Conservation (phyloP, 2,113 vertebrate species). For the Sylvia atricapilla region DNA sequence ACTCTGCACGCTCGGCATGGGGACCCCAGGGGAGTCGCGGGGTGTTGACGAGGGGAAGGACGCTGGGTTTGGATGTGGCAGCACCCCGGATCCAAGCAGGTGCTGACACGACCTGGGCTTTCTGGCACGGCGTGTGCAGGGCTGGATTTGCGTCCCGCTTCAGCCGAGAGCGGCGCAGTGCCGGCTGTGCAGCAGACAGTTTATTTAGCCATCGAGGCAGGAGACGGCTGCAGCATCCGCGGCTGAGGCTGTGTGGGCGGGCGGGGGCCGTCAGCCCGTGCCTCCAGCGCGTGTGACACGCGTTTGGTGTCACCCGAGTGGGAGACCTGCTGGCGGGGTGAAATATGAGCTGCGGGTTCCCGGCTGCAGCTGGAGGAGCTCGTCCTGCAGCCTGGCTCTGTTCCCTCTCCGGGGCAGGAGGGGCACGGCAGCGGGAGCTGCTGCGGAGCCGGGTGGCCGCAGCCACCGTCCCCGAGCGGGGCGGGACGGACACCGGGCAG, state of each 20-base stretch:
- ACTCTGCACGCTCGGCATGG: fast-evolving
- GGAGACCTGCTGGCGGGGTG: neutral
- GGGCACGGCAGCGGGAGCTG: neutral
- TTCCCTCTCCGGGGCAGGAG: neutral
- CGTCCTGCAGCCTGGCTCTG: neutral
- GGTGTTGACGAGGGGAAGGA: fast-evolving
- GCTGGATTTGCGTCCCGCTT: neutral
- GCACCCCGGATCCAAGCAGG: neutral
- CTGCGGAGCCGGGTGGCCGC: neutral
- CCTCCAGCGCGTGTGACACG: slow-evolving; percentile 39
- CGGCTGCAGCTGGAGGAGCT: slow-evolving; percentile 16
- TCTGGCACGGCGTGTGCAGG: fast-evolving
- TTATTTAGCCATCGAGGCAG: neutral
- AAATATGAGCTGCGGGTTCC: slow-evolving; percentile 41
- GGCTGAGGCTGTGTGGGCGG: neutral
- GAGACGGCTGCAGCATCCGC: neutral
- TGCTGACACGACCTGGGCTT: fast-evolving
- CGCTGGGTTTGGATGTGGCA: neutral
- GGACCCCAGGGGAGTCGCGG: fast-evolving
- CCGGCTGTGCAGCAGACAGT: neutral
- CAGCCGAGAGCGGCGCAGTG: neutral
- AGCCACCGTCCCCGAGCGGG: fast-evolving
- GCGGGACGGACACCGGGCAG: fast-evolving
- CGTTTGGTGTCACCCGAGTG: slow-evolving; percentile 45
- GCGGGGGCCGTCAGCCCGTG: neutral